phyloP scores from a whole-genome alignment of 1,140 invertebrate species.

The Contarinia nasturtii region DNA sequence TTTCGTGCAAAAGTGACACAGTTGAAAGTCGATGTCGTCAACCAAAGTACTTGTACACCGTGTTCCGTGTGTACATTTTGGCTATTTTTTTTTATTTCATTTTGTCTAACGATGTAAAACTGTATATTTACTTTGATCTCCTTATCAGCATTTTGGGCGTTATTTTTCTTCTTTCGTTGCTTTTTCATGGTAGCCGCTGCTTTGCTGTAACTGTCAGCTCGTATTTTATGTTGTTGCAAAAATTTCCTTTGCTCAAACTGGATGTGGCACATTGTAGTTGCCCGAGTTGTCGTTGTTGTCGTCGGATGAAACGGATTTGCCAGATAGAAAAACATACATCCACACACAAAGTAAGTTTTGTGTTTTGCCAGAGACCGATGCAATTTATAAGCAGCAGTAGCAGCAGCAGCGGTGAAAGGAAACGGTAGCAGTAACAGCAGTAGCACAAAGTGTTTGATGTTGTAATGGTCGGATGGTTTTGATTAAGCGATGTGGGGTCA shows the following conservation, averaged over 20 bases:
- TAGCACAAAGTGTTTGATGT: no score
- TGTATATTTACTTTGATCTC: slow-evolving; percentile 51
- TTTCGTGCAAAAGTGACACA: neutral
- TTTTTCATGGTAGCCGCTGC: slow-evolving; percentile 77
- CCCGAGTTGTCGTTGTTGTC: slow-evolving; percentile 3
- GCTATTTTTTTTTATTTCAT: no score
- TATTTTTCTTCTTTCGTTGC: slow-evolving; percentile 66
- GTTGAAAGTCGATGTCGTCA: neutral
- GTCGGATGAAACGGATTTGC: neutral
- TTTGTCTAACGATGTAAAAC: no score
- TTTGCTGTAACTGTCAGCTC: slow-evolving; percentile 74
- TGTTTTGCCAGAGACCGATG: neutral
- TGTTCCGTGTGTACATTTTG: neutral
- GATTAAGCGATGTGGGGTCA: no score
- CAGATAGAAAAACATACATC: neutral
- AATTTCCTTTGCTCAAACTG: slow-evolving; percentile 81
- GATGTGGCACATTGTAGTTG: slow-evolving; percentile 10
- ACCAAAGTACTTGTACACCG: neutral
- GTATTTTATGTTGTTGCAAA: slow-evolving; percentile 70
- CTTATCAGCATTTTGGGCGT: slow-evolving; percentile 62
- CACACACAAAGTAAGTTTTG: neutral
- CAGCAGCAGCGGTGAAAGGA: no score
- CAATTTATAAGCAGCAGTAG: no score
- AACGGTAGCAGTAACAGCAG: no score
- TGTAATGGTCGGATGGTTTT: no score